Evolutionary conservation across 2,113 vertebrate genomes (phyloP).

Genomic region (Chamaea fasciata): DNA sequence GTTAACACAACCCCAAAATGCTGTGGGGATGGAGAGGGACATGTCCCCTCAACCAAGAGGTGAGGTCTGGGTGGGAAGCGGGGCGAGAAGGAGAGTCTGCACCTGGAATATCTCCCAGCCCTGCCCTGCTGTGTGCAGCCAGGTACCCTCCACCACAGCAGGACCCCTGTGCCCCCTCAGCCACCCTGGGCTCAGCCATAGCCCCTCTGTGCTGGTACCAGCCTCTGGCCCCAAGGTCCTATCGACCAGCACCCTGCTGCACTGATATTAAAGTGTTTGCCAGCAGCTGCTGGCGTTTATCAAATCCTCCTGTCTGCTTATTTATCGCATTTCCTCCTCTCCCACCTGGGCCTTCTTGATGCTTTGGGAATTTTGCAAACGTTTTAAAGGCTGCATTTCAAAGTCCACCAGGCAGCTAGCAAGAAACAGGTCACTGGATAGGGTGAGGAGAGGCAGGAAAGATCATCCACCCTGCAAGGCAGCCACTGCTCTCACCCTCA

Average conservation of each 20-base stretch:
- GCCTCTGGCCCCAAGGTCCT: accelerated
- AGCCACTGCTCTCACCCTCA: not conserved
- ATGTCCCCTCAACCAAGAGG: accelerated
- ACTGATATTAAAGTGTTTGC: not conserved
- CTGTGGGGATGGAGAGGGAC: not conserved
- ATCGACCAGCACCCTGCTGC: not conserved
- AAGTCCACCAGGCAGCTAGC: not conserved
- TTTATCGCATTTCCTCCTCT: not conserved
- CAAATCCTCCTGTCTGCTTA: not conserved
- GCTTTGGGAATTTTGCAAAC: not conserved
- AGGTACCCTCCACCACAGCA: accelerated
- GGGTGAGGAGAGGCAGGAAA: not conserved
- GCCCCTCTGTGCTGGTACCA: not conserved
- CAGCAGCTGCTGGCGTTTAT: not conserved
- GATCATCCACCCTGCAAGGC: not conserved
- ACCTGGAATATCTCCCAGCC: not conserved
- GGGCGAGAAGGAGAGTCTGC: not conserved
- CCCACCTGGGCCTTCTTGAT: not conserved
- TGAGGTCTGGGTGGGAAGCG: not conserved
- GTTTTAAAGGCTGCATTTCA: not conserved
- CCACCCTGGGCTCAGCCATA: not conserved
- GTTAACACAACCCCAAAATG: accelerated
- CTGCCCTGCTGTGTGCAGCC: accelerated
- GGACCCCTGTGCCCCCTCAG: too few species aligned
- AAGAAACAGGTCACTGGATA: not conserved